Percentiles rank a stretch among this genome's conserved stretches.
phyloP scores from a whole-genome alignment of 2,888 invertebrate species.

The Masnerella sp. region DNA sequence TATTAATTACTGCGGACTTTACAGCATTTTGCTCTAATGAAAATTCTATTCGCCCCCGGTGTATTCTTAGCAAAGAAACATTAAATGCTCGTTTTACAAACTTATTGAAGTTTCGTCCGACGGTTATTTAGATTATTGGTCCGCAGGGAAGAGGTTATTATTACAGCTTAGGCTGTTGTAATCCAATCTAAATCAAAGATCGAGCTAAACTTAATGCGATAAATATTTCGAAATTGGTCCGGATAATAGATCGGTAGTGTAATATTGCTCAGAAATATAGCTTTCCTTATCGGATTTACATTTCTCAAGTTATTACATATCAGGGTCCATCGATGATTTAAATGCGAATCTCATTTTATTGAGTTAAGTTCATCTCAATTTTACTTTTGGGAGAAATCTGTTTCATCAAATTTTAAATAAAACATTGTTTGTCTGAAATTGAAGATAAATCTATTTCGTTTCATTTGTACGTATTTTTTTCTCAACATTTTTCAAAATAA shows the following conservation, averaged over 20 bases:
- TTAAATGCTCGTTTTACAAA: conserved; percentile 25
- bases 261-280: background rate
- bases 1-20: conserved; percentile 19
- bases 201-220: conserved; percentile 6
- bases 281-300: background rate
- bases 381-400: too few relatives aligned
- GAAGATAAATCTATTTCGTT: too few relatives aligned
- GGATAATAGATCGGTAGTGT: too few relatives aligned
- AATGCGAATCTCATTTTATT: too few relatives aligned
- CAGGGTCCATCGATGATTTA: too few relatives aligned
- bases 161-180: conserved; percentile 19
- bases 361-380: too few relatives aligned
- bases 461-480: too few relatives aligned
- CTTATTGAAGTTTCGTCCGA: conserved; percentile 27
- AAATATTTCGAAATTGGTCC: conserved; percentile 9
- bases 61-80: conserved; percentile 24
- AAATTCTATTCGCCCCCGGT: conserved; percentile 24
- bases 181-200: conserved; percentile 19
- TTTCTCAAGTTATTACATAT: conserved; percentile 12
- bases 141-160: conserved; percentile 8
- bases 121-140: conserved; percentile 27
- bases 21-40: conserved; percentile 16
- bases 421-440: too few relatives aligned
- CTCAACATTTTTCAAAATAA: too few relatives aligned
- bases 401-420: too few relatives aligned